Base-by-base conservation (phyloP, 2,888 invertebrate species). In the Axea sp. region DNA sequence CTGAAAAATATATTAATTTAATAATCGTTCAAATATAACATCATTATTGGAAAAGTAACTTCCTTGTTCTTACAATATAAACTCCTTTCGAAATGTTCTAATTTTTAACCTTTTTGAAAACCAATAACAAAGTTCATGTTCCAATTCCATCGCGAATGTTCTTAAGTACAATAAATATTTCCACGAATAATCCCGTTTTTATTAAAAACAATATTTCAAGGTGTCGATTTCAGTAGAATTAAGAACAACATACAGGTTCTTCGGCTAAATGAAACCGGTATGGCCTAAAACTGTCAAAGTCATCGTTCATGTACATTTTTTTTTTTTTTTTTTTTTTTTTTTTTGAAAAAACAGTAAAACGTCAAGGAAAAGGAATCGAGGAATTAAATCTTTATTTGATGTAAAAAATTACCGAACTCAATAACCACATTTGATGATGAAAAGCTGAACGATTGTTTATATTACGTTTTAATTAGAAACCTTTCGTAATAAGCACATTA, bases 161-260 rank as follows among this genome's bases (percentile, higher is more conserved):
- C 7, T 1, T 19, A 35, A 51, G 51, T 51, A 14, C 51, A 24
- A 51, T 51, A 35, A 51, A 51, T 43, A 43, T 43, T 43, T 19
- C 14, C 39, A 9, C 1, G 22, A 39, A 39, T 31, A 33, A 33
- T 3, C n/a, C 35, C 14, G 51, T 24, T 51, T 51, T 33, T 51
- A 51, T 51, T 51, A 51, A 51, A 51, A 51, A 51, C 51, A 51
- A 51, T 51, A 51, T 51, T 35, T 51, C 24, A 51, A 51, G 14
- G 33, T 35, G 51, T 51, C 51, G 51, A 51, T 53, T 53, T 37
- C 17, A 6, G 14, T 11, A 15, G 53, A 9, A 53, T 53, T 53
- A 53, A 28, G 37, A 37, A 14, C 26, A 26, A 17, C 26, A 15
- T n/a, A 4, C 49, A 17, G 26, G 22, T 33, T 33, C 35, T 11